A percentile compares a stretch with the other conserved stretches of the same genome.
phyloP scores from a whole-genome alignment of 2,113 vertebrate genomes.

The Scophthalmus maximus region DNA sequence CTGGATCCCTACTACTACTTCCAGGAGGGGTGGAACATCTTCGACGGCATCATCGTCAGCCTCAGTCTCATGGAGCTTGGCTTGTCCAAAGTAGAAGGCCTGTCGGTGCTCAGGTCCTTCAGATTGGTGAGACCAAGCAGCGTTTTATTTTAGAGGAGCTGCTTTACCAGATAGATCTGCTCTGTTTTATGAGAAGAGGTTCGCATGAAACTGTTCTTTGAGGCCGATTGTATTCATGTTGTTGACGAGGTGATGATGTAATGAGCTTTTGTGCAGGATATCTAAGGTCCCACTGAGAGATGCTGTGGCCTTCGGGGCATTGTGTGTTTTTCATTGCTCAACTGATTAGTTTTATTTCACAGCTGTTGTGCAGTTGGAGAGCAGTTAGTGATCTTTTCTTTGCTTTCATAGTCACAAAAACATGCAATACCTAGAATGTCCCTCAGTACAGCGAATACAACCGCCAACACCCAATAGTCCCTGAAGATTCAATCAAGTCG shows the following conservation, averaged over 20 bases:
- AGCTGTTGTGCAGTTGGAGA: no score
- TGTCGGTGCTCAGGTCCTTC: conserved; percentile 96
- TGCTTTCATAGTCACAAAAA: no score
- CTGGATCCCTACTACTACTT: conserved; percentile 99
- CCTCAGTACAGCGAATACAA: no score
- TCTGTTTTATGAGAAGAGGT: no score
- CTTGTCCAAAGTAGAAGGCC: conserved; percentile 94
- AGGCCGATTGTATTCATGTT: not conserved
- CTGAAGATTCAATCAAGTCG: no score
- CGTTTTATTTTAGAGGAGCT: not conserved
- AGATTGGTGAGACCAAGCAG: conserved; percentile 88
- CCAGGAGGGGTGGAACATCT: conserved; percentile 99
- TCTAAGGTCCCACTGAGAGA: conserved; percentile 22
- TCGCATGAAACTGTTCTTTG: not conserved
- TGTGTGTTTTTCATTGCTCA: conserved; percentile 14
- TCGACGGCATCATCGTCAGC: conserved; percentile 96
- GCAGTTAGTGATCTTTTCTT: not conserved
- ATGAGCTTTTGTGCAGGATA: conserved; percentile 10
- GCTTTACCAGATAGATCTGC: no score
- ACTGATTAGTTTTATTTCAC: no score
- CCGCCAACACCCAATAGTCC: no score
- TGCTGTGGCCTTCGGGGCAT: conserved; percentile 11
- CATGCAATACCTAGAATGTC: no score
- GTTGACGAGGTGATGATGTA: conserved; percentile 32
- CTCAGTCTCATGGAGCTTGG: conserved; percentile 98